Conservation (phyloP, 1,140 invertebrate genomes). For the Polypedilum vanderplanki region DNA sequence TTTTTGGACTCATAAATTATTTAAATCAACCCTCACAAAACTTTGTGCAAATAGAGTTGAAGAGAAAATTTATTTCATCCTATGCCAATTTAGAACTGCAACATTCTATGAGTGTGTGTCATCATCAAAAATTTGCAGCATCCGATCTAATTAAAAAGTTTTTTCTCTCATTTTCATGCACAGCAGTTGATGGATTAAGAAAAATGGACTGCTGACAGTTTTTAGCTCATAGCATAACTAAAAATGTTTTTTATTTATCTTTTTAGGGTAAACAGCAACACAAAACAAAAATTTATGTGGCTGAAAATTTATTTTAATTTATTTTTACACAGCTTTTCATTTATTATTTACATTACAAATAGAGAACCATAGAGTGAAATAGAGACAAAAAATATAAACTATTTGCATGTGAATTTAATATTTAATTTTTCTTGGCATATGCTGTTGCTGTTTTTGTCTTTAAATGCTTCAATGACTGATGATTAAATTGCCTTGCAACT, state of each 20-base stretch:
- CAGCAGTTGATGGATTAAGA: background rate
- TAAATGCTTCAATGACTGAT: background rate
- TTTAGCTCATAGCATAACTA: background rate
- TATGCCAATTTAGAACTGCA: background rate
- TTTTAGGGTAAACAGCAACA: too few relatives aligned
- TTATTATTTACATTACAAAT: conserved; percentile 5
- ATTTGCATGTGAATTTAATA: too few relatives aligned
- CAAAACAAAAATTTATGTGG: too few relatives aligned
- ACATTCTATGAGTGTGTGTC: background rate
- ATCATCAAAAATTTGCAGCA: background rate
- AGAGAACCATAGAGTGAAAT: too few relatives aligned
- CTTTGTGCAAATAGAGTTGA: background rate
- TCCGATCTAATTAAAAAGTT: conserved; percentile 3
- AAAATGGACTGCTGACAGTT: conserved; percentile 12
- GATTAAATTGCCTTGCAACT: background rate
- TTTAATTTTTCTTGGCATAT: background rate
- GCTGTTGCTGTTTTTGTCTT: background rate
- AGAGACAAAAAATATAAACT: too few relatives aligned
- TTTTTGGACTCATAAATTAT: background rate
- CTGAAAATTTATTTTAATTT: background rate
- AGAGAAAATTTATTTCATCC: background rate
- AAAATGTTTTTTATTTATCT: background rate
- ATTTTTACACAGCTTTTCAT: conserved; percentile 3
- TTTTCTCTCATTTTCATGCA: background rate
- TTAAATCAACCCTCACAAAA: too few relatives aligned